Percentiles rank a stretch among this genome's conserved stretches.
phyloP scores from a whole-genome alignment of 2,888 invertebrate genomes.

The Dinocampus coccinellae region DNA sequence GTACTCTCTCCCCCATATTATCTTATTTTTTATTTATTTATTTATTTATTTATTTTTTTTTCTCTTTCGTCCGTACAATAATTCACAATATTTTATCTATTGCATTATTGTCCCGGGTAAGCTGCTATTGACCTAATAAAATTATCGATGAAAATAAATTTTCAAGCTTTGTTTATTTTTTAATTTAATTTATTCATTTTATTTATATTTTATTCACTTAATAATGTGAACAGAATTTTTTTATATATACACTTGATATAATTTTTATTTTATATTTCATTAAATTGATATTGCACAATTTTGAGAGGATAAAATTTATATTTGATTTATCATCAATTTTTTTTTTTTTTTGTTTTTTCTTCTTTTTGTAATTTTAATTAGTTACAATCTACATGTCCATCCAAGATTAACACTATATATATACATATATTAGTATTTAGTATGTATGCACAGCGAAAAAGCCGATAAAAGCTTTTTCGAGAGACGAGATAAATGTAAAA shows the following conservation, averaged over 20 bases:
- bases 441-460: not conserved
- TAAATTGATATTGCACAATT: not conserved
- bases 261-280: not conserved
- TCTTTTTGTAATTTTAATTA: not conserved
- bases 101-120: conserved; percentile 15
- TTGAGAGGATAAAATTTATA: not conserved
- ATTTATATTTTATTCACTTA: not conserved
- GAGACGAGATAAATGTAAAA: conserved; percentile 15
- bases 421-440: not conserved
- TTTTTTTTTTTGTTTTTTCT: not conserved
- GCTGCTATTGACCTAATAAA: not conserved
- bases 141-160: not conserved
- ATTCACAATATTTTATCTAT: conserved; percentile 10
- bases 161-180: not conserved
- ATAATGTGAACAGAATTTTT: not conserved
- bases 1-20: no score
- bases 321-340: not conserved
- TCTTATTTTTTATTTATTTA: not conserved
- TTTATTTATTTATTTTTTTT: conserved; percentile 1
- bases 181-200: no score
- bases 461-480: not conserved
- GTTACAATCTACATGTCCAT: not conserved
- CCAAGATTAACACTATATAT: not conserved
- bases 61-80: not conserved
- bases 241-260: not conserved